phyloP scores from a whole-genome alignment of 2,113 vertebrate genomes.

The Cyanoramphus novaezelandiae region DNA sequence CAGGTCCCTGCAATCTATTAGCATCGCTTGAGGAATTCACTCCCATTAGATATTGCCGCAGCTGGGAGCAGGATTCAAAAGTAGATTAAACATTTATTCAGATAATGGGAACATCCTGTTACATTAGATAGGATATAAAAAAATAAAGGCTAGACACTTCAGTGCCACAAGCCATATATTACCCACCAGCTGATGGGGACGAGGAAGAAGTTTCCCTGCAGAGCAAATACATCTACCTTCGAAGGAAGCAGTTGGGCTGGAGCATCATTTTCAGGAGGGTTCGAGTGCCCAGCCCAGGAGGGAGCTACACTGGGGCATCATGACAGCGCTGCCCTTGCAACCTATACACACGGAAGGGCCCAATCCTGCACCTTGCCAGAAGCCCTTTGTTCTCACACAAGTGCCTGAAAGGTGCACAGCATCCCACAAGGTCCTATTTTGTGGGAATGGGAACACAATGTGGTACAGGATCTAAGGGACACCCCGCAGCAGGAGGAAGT shows the following conservation, averaged over 20 bases:
- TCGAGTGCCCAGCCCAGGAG: neutral
- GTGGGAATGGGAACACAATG: accelerated
- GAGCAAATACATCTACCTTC: neutral
- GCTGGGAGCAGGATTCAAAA: conserved; percentile 23
- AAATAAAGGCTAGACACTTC: conserved; percentile 60
- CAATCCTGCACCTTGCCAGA: neutral
- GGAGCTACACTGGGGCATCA: neutral
- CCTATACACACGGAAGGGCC: accelerated
- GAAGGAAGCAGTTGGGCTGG: neutral
- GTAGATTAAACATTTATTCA: conserved; percentile 61
- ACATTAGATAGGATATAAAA: conserved; percentile 60
- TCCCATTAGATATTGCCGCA: conserved; percentile 5
- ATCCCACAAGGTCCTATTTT: neutral
- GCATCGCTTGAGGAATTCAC: conserved; percentile 30
- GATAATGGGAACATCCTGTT: conserved; percentile 68
- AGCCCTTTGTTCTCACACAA: neutral
- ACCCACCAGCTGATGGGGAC: neutral
- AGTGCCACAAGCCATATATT: conserved; percentile 51
- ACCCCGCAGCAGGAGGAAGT: neutral
- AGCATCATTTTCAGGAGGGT: neutral
- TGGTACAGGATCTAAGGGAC: neutral
- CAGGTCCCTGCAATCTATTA: conserved; percentile 38
- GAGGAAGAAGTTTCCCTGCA: neutral
- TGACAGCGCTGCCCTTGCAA: neutral
- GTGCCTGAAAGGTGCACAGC: neutral